phyloP scores from a whole-genome alignment of 2,888 invertebrate genomes.

The Eucera pruinosa region DNA sequence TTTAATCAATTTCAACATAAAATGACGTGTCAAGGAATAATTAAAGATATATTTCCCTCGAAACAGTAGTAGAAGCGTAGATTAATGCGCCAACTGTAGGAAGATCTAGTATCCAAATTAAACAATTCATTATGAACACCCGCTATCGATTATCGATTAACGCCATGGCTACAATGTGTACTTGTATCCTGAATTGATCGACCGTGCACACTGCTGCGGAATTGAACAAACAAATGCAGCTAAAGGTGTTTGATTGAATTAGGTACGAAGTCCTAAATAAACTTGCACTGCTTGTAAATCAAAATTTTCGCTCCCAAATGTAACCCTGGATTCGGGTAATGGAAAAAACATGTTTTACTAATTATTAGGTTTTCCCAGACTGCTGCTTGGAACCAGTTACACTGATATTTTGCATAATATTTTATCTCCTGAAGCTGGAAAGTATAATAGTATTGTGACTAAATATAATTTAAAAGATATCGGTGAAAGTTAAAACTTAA shows the following conservation, averaged over 20 bases:
- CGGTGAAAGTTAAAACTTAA: too few species aligned
- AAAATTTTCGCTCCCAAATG: not conserved
- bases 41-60: conserved; percentile 2
- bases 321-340: not conserved
- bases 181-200: conserved; percentile 39
- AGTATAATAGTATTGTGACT: too few species aligned
- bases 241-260: conserved; percentile 50
- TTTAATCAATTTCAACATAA: not conserved
- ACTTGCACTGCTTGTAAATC: not conserved
- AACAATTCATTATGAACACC: conserved; percentile 47
- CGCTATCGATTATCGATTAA: conserved; percentile 53
- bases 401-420: too few species aligned
- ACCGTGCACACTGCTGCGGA: conserved; percentile 22
- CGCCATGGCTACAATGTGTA: conserved; percentile 33
- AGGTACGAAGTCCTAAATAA: conserved; percentile 7
- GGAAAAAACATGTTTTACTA: not conserved
- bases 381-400: not conserved
- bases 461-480: too few species aligned
- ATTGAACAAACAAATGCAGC: conserved; percentile 38
- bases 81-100: conserved; percentile 16
- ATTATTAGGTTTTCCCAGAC: too few species aligned
- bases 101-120: conserved; percentile 26
- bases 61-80: not conserved
- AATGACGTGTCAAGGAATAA: too few species aligned
- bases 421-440: too few species aligned